phyloP scores from a whole-genome alignment of 2,888 invertebrate species.

The Shargacucullia verbasci region DNA sequence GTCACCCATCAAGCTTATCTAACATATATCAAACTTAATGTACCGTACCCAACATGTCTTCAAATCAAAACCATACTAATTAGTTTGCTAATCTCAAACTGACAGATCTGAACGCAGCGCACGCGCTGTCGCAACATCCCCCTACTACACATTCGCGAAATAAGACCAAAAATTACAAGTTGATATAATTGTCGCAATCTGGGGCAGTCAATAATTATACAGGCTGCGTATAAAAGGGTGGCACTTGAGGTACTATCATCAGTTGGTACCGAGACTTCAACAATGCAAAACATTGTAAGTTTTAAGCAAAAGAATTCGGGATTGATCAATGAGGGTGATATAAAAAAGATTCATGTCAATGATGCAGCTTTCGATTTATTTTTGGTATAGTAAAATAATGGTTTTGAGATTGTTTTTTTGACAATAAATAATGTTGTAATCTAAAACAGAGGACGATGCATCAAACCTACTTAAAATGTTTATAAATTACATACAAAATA shows the following conservation, averaged over 20 bases:
- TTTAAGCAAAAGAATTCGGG: conserved; percentile 11
- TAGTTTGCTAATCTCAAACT: conserved; percentile 43
- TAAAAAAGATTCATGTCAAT: too few relatives aligned
- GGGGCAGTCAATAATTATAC: conserved; percentile 68
- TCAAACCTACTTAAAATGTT: too few relatives aligned
- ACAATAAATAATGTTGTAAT: too few relatives aligned
- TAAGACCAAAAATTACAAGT: conserved; percentile 65
- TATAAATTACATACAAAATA: too few relatives aligned
- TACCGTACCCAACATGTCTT: conserved; percentile 30
- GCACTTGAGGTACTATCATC: conserved; percentile 63
- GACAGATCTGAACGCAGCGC: conserved; percentile 31
- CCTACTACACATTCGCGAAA: conserved; percentile 58
- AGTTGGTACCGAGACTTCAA: conserved; percentile 68
- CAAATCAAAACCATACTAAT: conserved; percentile 35
- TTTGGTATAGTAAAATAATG: too few relatives aligned
- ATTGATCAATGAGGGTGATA: conserved; percentile 4
- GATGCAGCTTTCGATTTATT: too few relatives aligned
- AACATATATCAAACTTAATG: conserved; percentile 23
- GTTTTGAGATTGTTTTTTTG: too few relatives aligned
- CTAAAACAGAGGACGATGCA: too few relatives aligned
- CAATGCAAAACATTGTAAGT: conserved; percentile 78
- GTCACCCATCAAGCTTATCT: conserved; percentile 29
- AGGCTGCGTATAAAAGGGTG: conserved; percentile 74
- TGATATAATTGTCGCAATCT: conserved; percentile 65
- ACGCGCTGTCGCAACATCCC: conserved; percentile 38